Evolutionary conservation across 2,888 invertebrate species (phyloP).

Genomic region (Strigamia transsilvanica): DNA sequence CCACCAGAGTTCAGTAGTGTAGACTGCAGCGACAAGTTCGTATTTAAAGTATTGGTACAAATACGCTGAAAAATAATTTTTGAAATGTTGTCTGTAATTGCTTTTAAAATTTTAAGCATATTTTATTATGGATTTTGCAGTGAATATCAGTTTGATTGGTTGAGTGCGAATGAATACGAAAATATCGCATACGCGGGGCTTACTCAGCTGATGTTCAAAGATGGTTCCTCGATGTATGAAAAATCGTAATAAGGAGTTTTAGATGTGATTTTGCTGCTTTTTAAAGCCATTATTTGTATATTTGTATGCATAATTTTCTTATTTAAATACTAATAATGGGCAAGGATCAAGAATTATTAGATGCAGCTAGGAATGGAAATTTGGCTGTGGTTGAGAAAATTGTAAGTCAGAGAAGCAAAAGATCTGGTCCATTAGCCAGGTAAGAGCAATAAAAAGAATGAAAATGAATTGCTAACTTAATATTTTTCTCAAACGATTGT

Average conservation of each 20-base stretch:
- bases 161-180: neutral
- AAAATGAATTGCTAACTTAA: neutral
- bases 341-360: slow-evolving; percentile 95
- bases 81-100: too few relatives aligned
- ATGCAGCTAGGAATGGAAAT: slow-evolving; percentile 93
- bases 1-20: neutral
- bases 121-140: too few relatives aligned
- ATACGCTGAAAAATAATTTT: too few relatives aligned
- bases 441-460: slow-evolving; percentile 63
- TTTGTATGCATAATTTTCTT: slow-evolving; percentile 1
- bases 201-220: neutral
- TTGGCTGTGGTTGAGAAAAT: slow-evolving; percentile 88
- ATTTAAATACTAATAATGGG: slow-evolving; percentile 74
- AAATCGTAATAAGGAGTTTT: slow-evolving; percentile 4
- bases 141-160: neutral
- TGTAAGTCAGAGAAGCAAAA: slow-evolving; percentile 84
- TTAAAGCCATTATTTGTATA: neutral
- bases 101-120: too few relatives aligned
- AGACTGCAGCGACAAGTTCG: neutral
- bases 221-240: slow-evolving; percentile 12
- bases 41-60: too few relatives aligned
- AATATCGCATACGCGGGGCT: neutral
- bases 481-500: neutral
- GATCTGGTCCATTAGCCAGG: slow-evolving; percentile 94
- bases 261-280: slow-evolving; percentile 12